Evolutionary conservation across 2,888 invertebrate species (phyloP), one percentile per base, ranked within the genome.

Genomic region (Leptinotarsa rubiginosa): DNA sequence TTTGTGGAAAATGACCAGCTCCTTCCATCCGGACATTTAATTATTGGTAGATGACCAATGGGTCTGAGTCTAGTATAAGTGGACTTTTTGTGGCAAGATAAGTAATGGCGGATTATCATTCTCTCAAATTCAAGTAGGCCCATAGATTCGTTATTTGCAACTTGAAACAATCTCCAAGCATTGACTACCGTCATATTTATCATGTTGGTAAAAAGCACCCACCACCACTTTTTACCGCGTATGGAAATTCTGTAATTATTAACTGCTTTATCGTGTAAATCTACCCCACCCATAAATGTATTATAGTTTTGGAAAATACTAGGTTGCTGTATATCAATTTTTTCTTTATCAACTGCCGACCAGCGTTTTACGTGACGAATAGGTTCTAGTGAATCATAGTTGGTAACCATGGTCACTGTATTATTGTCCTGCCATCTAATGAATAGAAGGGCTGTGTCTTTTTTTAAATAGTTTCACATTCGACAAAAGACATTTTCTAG

Each of bases 391-490:
- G 54, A n/a, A 31, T 69, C 69, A 56, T 25, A 54, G 56, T 59
- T 69, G 5, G 69, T 69, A 18, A 15, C 65, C 67, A 73, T 73
- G 3, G 73, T 67, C 22, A 67, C 62, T 65, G 56, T 31, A 41
- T 62, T 73, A 31, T 73, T 73, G 65, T 69, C 68, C 25, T 68
- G 47, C 69, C 74, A 74, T 66, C 65, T 59, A 18, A 70, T 64
- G 18, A 74, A 74, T 59, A 74, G 47, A 10, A 71, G 18, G 12
- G 20, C 20, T 52, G 31, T 47, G 15, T 74, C 74, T 59, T 72
- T 62, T 67, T 67, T 47, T 41, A 0, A 49, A 49, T 49, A 59
- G n/a, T 31, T 68, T 67, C 47, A 47, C 47, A 22, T 18, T 25
- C 22, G 54, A 22, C 15, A 67, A 49, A 10, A 64, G 67, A 50